Conservation (phyloP, 1,140 invertebrate genomes). For the Drosophila simulans region DNA sequence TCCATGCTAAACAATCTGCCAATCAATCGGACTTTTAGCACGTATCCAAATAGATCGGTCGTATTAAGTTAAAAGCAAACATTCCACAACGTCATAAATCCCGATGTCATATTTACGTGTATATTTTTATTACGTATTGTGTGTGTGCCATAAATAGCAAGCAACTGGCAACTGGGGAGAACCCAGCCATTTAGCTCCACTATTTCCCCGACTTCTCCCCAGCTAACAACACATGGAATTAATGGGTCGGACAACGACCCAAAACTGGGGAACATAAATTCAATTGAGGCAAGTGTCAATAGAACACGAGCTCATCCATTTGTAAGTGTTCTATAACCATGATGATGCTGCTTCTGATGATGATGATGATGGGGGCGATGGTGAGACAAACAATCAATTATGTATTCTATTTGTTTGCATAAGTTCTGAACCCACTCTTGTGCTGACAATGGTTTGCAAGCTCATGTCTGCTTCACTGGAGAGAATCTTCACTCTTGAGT, state of each 20-base stretch:
- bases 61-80: slow-evolving; percentile 11
- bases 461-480: slow-evolving; percentile 5
- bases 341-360: slow-evolving; percentile 6
- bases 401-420: slow-evolving; percentile 61
- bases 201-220: not conserved
- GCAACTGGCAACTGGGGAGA: slow-evolving; percentile 41
- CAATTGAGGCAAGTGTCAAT: slow-evolving; percentile 71
- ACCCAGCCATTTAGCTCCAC: slow-evolving; percentile 11
- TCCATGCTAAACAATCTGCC: slow-evolving; percentile 13
- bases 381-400: slow-evolving; percentile 60
- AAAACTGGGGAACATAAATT: slow-evolving; percentile 58
- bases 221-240: slow-evolving; percentile 17
- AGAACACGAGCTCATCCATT: slow-evolving; percentile 59
- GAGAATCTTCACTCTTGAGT: not conserved
- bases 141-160: slow-evolving; percentile 42
- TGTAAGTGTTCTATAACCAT: slow-evolving; percentile 33
- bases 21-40: slow-evolving; percentile 26
- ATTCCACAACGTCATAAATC: slow-evolving; percentile 36
- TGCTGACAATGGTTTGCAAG: slow-evolving; percentile 18
- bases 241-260: slow-evolving; percentile 62
- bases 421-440: slow-evolving; percentile 28
- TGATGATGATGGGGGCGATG: slow-evolving; percentile 4
- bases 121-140: slow-evolving; percentile 34
- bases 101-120: slow-evolving; percentile 16
- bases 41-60: slow-evolving; percentile 17